Evolutionary conservation across 2,888 invertebrate species (phyloP), one percentile per base, ranked within the genome.

Genomic region (Abrostola tripartita): DNA sequence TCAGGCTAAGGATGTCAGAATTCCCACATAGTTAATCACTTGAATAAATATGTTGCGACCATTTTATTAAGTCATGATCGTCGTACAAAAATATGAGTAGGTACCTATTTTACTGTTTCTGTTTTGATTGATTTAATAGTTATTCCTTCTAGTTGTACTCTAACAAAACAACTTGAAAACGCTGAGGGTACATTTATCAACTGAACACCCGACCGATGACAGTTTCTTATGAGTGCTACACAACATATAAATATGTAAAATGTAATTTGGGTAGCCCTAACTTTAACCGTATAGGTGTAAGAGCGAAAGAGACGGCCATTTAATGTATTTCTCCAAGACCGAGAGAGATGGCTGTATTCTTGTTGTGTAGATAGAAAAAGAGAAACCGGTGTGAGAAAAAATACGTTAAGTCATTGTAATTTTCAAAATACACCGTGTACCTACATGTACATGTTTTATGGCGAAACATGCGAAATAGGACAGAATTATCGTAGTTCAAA

Each of bases 1-100:
- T 79, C 82, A 79, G 61, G 54, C 49, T 81, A 88, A 82, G 85
- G 85, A 74, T 86, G 82, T 56, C 84, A 79, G 60, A 56, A 71
- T 24, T 40, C 53, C n/a, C 51, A 76, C 41, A 38, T 52, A 51
- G 44, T 40, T 49, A 37, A 71, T 54, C 9, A 47, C 10, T 41
- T 12, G 53, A 71, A 71, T 8, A 6, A 10, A 36, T 35, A 50
- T n/a, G 35, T 44, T 42, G 36, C 54, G 55, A 71, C 65, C 44
- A 60, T 57, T 40, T 50, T n/a, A 54, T 47, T 47, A 10, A 47
- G 5, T 72, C 44, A 52, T 37, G 4, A 12, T 24, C n/a, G 47
- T 9, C 11, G 42, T 24, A 24, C 24, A 24, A 24, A 24, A 1
- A 24, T 24, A 24, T 24, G 4, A 24, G 24, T 24, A 2, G 24